Base-by-base conservation (phyloP, 92 coral and sea anemone genomes). In the Heteractis magnifica region DNA sequence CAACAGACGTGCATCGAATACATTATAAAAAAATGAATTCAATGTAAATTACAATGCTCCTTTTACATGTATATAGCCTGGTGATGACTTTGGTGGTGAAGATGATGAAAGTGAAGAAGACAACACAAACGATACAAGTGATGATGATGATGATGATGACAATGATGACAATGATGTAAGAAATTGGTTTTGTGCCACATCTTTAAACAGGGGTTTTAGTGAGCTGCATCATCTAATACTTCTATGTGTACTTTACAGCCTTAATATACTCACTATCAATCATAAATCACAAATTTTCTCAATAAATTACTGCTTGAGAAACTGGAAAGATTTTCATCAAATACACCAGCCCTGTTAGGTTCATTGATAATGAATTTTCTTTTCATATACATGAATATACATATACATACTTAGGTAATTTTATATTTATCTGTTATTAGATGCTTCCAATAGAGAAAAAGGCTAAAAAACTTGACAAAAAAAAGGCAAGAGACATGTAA, bases 401-500 rank as follows among this genome's bases (percentile, higher is more conserved):
- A 34, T 34, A 2, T 34, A 34, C 44, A 26, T 26, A 26, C 26
- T 26, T 34, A 34, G 44, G 2, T 1, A 34, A 34, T 58, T 55
- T 4, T 1, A 3, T 53, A 5, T 77, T 58, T 16, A 5, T 26
- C n/a, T 85, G 20, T 76, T 70, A n/a, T 48, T 49, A 96, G 99
- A 89, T 94, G 93, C 79, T 96, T 65, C 97, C 99, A 26, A 94
- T 96, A 49, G 99, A 96, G 85, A 96, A 91, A 89, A 92, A 96
- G 85, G 85, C 99, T 53, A 88, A 83, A 81, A 94, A 94, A 81
- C 87, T 96, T 58, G 99, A 96, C 87, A 77, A 90, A 79, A 86
- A 90, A 81, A 94, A 90, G 74, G 94, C 94, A 26, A 90, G 91
- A 80, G 97, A 96, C 90, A 94, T 80, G 99, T 96, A 64, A 88